phyloP scores from a whole-genome alignment of 2,113 vertebrate genomes.

The Aphelocoma coerulescens region DNA sequence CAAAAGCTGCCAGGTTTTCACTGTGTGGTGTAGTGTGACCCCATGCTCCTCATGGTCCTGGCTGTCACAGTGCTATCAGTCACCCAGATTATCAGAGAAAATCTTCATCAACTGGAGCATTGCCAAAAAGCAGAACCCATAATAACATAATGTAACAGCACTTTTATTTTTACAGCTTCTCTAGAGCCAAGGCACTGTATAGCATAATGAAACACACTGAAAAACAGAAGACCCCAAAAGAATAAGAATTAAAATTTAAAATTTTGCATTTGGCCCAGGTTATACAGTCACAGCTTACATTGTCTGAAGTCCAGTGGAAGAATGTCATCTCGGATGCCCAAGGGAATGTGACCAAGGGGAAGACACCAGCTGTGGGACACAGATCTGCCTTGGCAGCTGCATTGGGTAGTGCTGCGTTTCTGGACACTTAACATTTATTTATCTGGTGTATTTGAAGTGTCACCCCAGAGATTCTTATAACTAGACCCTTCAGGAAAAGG shows the following conservation, averaged over 20 bases:
- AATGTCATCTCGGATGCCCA: not conserved
- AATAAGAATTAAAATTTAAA: not conserved
- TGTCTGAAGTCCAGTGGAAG: not conserved
- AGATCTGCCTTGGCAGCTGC: not conserved
- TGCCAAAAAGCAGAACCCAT: not conserved
- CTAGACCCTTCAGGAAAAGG: not conserved
- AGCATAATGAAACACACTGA: not conserved
- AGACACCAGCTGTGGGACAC: not conserved
- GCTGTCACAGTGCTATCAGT: not conserved
- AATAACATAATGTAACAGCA: not conserved
- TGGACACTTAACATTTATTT: not conserved
- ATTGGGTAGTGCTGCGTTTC: accelerated
- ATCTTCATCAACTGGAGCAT: not conserved
- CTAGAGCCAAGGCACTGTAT: not conserved
- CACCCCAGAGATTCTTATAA: not conserved
- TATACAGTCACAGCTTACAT: not conserved
- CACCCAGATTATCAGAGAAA: not conserved
- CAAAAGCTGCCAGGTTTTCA: not conserved
- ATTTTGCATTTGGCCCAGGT: not conserved
- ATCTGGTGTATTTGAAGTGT: not conserved
- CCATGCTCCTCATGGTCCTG: not conserved
- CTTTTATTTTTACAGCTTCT: not conserved
- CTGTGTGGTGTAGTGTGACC: not conserved
- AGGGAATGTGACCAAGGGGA: not conserved
- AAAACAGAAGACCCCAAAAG: not conserved